These are phyloP conservation scores for Peromyscus californicus DNA, from an alignment of 2,113 vertebrate genomes.

Conservation along the genomic window DNA sequence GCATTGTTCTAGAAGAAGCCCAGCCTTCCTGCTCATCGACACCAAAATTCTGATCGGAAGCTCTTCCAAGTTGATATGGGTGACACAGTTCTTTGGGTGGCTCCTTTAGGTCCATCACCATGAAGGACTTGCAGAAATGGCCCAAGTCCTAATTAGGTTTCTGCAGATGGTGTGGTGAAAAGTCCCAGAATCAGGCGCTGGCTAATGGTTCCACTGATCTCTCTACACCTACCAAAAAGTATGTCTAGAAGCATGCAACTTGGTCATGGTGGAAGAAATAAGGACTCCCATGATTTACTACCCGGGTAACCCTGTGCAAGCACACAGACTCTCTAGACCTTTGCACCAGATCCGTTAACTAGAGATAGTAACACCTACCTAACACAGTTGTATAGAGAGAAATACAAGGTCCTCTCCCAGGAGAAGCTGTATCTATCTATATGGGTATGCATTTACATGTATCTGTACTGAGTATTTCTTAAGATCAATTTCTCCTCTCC, in stretches of 20 bases:
- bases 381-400: not conserved
- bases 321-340: not conserved
- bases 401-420: not conserved
- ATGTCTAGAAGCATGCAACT: not conserved
- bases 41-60: not conserved
- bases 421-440: not conserved
- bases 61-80: not conserved
- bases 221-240: not conserved
- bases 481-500: conserved; percentile 52
- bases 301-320: not conserved
- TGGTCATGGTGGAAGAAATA: not conserved
- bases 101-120: not conserved
- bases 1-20: not conserved
- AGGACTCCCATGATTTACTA: not conserved
- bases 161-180: fast-evolving
- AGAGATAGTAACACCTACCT: not conserved
- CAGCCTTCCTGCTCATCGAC: not conserved
- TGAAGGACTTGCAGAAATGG: not conserved
- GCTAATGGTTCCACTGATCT: not conserved
- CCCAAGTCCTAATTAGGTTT: not conserved
- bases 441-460: no score
- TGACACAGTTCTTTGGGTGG: not conserved
- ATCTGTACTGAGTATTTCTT: not conserved
- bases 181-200: not conserved
- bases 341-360: no score